Evolutionary conservation across 2,888 invertebrate genomes (phyloP).

Genomic region (Ctena decussata): DNA sequence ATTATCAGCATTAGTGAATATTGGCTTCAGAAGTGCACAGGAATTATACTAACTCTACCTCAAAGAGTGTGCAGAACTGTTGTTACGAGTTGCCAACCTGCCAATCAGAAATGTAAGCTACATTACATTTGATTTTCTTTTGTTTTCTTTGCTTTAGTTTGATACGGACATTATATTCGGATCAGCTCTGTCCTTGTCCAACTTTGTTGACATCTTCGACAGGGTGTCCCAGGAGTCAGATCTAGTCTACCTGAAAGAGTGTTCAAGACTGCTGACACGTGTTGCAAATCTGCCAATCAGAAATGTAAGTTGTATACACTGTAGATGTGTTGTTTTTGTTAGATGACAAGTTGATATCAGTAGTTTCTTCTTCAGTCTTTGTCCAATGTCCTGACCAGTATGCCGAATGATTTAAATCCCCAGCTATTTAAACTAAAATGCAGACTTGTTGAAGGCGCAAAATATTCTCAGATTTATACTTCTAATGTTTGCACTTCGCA

Average conservation of each 20-base stretch:
- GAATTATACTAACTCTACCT: constrained; percentile 85
- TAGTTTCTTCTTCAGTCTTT: too few species aligned
- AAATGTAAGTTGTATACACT: constrained; percentile 77
- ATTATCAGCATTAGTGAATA: constrained; percentile 89
- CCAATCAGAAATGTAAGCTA: constrained; percentile 76
- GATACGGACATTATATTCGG: constrained; percentile 88
- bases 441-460: too few species aligned
- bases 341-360: too few species aligned
- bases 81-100: constrained; percentile 69
- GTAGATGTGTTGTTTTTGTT: too few species aligned
- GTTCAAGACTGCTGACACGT: constrained; percentile 55
- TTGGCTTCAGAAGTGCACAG: constrained; percentile 88
- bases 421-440: too few species aligned
- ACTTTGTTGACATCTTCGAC: constrained; percentile 88
- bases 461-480: too few species aligned
- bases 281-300: constrained; percentile 74
- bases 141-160: constrained; percentile 69
- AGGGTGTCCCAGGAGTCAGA: constrained; percentile 89
- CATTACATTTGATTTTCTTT: background rate
- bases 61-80: constrained; percentile 53
- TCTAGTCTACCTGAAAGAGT: constrained; percentile 55
- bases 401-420: too few species aligned
- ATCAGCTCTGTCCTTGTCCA: constrained; percentile 89
- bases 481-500: too few species aligned
- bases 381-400: too few species aligned